Conservation (phyloP, 2,888 invertebrate species). For the Ceriagrion tenellum region DNA sequence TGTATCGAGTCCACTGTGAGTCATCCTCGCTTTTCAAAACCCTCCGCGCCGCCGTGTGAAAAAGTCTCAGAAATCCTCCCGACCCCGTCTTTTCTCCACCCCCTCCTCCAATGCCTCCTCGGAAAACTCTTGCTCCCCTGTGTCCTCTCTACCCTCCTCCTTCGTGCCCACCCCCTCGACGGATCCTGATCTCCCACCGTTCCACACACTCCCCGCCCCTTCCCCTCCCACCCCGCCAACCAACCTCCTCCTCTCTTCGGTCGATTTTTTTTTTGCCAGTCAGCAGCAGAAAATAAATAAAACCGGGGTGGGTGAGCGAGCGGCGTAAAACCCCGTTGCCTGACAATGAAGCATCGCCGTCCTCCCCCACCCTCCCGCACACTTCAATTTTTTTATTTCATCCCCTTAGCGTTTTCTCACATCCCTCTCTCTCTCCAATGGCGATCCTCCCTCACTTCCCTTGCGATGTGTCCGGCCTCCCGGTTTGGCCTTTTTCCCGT, state of each 20-base stretch:
- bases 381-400: slow-evolving; percentile 55
- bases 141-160: no score
- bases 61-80: neutral
- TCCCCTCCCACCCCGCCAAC: neutral
- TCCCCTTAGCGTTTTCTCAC: slow-evolving; percentile 53
- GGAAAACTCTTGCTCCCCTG: no score
- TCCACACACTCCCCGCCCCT: neutral
- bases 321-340: slow-evolving; percentile 58
- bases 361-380: neutral
- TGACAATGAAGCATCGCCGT: slow-evolving; percentile 59
- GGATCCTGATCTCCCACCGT: neutral
- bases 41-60: neutral
- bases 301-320: neutral
- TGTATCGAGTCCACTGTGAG: neutral
- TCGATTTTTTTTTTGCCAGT: slow-evolving; percentile 59
- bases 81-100: neutral
- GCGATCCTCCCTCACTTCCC: neutral
- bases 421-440: neutral
- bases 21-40: slow-evolving; percentile 23
- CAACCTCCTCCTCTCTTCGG: neutral
- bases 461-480: slow-evolving; percentile 3
- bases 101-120: neutral
- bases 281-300: slow-evolving; percentile 65
- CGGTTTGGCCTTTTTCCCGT: neutral
- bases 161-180: neutral